Conservation (phyloP, 2,113 vertebrate genomes). For the Vireo altiloquus region DNA sequence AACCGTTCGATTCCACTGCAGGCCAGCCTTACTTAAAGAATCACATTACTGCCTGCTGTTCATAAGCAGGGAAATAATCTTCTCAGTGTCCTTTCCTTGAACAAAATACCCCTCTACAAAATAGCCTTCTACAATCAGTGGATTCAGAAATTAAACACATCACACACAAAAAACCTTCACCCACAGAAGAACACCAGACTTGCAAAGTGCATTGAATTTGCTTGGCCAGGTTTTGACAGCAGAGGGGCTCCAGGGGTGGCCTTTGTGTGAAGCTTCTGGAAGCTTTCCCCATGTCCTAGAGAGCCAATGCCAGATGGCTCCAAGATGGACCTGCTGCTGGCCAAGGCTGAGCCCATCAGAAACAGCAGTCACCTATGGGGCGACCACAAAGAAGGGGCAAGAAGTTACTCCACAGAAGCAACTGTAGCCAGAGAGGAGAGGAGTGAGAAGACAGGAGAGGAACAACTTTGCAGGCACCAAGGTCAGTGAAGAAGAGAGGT, state of each 20-base stretch:
- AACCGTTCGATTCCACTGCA: not conserved
- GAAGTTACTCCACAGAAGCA: not conserved
- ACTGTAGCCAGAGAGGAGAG: not conserved
- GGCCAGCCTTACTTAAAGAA: not conserved
- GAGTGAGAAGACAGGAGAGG: not conserved
- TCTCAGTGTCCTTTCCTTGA: not conserved
- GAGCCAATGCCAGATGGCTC: not conserved
- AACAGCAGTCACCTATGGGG: accelerated
- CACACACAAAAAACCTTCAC: not conserved
- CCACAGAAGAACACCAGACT: not conserved
- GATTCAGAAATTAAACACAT: not conserved
- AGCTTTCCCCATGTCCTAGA: accelerated
- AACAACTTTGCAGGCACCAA: not conserved
- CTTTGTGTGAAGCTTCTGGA: not conserved
- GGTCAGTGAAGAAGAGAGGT: not conserved
- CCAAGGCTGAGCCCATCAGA: not conserved
- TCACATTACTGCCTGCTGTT: not conserved
- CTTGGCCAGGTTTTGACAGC: not conserved
- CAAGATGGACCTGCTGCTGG: not conserved
- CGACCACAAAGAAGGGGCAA: not conserved
- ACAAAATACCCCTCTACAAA: not conserved
- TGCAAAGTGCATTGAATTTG: not conserved
- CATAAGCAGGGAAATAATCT: not conserved
- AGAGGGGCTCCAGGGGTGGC: not conserved
- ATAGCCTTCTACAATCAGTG: not conserved